A percentile compares a stretch with the other conserved stretches of the same genome.
Conservation (phyloP, 2,113 vertebrate species). For the Salvelinus namaycush region DNA sequence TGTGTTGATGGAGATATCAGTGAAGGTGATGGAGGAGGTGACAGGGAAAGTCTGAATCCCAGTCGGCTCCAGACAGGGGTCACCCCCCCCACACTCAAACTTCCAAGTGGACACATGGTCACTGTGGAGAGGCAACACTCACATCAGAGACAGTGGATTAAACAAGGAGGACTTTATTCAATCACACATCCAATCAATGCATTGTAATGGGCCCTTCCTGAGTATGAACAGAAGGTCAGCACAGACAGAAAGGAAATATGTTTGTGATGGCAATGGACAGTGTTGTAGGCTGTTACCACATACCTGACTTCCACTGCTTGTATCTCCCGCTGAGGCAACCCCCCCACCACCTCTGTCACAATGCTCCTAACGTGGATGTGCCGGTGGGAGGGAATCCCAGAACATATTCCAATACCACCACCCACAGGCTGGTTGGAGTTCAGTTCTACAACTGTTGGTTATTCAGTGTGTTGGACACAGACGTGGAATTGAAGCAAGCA, state of each 20-base stretch:
- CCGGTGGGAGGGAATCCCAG: conserved; percentile 79
- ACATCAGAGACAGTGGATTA: neutral
- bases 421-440: conserved; percentile 55
- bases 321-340: conserved; percentile 77
- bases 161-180: neutral
- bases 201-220: neutral
- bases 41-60: conserved; percentile 75
- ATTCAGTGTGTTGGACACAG: neutral
- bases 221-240: neutral
- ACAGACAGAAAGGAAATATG: neutral
- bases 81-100: conserved; percentile 63
- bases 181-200: no score
- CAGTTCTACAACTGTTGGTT: conserved; percentile 52
- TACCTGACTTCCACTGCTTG: conserved; percentile 82
- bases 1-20: conserved; percentile 72
- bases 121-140: conserved; percentile 62
- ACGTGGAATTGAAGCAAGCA: neutral
- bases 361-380: conserved; percentile 77
- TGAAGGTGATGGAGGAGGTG: conserved; percentile 85
- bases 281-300: conserved; percentile 17
- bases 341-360: conserved; percentile 62
- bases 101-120: conserved; percentile 62
- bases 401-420: conserved; percentile 66
- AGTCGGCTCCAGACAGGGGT: conserved; percentile 10
- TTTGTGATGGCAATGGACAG: neutral